These are phyloP conservation scores for Scyliorhinus canicula DNA, from an alignment of 2,797 vertebrate genomes.

Conservation along the genomic window DNA sequence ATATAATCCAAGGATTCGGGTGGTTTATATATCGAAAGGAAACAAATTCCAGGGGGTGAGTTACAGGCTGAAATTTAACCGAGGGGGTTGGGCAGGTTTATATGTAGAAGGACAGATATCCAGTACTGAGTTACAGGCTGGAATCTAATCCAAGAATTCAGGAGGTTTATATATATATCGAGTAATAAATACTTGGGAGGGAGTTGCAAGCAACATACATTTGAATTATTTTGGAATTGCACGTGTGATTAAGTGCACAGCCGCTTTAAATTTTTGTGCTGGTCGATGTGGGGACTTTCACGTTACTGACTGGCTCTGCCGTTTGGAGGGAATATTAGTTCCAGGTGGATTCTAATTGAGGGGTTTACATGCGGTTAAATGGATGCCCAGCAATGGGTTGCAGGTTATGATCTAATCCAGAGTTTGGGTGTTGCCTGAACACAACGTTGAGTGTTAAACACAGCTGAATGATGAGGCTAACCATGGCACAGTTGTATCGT, in stretches of 20 bases:
- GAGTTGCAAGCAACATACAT: not conserved
- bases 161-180: not conserved
- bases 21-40: too few species aligned
- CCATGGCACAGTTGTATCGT: too few species aligned
- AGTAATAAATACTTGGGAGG: not conserved
- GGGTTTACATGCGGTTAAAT: not conserved
- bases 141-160: not conserved
- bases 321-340: not conserved
- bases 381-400: not conserved
- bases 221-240: not conserved
- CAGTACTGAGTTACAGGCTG: not conserved
- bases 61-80: not conserved
- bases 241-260: not conserved
- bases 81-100: not conserved
- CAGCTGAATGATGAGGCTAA: not conserved
- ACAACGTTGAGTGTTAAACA: not conserved
- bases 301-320: not conserved
- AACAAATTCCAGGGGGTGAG: not conserved
- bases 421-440: not conserved
- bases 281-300: not conserved
- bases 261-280: too few species aligned
- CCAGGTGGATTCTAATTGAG: not conserved
- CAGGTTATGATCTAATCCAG: too few species aligned
- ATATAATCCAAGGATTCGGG: not conserved
- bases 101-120: not conserved